These are phyloP conservation scores for Athalia circularis DNA, from an alignment of 2,888 invertebrate species.

Conservation along the genomic window DNA sequence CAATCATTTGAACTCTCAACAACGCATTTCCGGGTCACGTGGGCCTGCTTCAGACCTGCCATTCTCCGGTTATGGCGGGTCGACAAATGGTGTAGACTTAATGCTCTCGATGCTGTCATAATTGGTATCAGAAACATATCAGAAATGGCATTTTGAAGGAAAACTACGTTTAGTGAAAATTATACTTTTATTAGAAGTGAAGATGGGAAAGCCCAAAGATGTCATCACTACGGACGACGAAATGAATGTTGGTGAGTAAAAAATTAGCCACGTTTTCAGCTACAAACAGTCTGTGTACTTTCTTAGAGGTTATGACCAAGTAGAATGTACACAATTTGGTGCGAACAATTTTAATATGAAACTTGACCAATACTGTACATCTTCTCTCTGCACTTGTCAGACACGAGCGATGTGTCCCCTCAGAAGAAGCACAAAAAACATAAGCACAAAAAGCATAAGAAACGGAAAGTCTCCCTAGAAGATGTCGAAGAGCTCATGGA, in stretches of 20 bases:
- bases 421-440: slow-evolving; percentile 81
- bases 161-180: too few relatives aligned
- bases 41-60: too few relatives aligned
- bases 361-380: background rate
- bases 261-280: background rate
- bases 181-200: too few relatives aligned
- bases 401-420: slow-evolving; percentile 66
- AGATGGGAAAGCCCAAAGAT: slow-evolving; percentile 64
- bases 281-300: background rate
- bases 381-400: slow-evolving; percentile 42
- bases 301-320: slow-evolving; percentile 13
- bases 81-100: too few relatives aligned
- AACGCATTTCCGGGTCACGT: too few relatives aligned
- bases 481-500: slow-evolving; percentile 77
- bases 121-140: too few relatives aligned
- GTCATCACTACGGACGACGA: slow-evolving; percentile 64
- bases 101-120: too few relatives aligned
- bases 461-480: slow-evolving; percentile 76
- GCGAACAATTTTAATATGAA: background rate
- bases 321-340: background rate
- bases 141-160: too few relatives aligned
- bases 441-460: slow-evolving; percentile 80
- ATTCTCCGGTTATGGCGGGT: too few relatives aligned
- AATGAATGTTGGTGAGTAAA: slow-evolving; percentile 55
- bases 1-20: too few relatives aligned